Conservation (phyloP, 1,140 invertebrate species). For the Mactra quadrangularis region DNA sequence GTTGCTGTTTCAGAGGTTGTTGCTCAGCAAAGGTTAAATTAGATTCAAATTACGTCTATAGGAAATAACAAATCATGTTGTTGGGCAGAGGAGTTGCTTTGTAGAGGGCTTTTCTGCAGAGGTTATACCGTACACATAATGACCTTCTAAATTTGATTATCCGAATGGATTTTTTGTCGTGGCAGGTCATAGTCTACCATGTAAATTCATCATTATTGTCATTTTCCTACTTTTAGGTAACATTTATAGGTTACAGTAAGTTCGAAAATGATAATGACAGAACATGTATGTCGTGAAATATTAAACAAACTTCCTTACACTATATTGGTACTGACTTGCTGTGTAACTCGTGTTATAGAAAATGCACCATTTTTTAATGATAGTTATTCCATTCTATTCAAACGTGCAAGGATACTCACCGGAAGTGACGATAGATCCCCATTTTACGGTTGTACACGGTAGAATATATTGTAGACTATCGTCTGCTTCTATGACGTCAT, state of each 20-base stretch:
- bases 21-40: no score
- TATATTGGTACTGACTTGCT: neutral
- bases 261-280: neutral
- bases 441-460: slow-evolving; percentile 17
- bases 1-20: no score
- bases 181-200: no score
- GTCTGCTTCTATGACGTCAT: neutral
- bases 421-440: neutral
- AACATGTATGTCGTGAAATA: neutral
- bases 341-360: neutral
- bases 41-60: no score
- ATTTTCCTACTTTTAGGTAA: no score
- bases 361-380: neutral
- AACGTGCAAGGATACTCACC: neutral
- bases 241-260: neutral
- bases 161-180: no score
- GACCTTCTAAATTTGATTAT: no score
- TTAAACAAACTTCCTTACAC: neutral
- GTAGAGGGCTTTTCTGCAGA: no score
- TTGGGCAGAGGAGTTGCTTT: no score
- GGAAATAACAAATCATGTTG: no score
- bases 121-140: no score
- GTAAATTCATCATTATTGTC: no score
- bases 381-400: neutral
- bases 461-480: neutral